phyloP scores from a whole-genome alignment of 2,888 invertebrate genomes.

The Epirrhoe tristata region DNA sequence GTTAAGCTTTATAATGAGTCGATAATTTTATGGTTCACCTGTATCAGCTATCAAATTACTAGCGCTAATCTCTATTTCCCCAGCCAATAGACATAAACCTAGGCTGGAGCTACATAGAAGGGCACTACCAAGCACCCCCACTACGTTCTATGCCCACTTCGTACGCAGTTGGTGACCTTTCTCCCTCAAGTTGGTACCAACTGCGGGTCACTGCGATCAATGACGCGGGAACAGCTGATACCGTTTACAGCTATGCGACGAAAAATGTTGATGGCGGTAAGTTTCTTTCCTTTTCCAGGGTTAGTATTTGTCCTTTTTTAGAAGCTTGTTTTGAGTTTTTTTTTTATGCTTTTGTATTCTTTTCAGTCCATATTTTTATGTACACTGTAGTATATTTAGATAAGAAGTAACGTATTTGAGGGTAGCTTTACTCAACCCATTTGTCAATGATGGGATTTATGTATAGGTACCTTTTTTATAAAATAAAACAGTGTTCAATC shows the following conservation, averaged over 20 bases:
- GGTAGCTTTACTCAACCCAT: too few relatives aligned
- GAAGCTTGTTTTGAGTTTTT: too few relatives aligned
- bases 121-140: slow-evolving; percentile 70
- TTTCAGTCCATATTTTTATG: too few relatives aligned
- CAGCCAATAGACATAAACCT: slow-evolving; percentile 69
- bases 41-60: background rate
- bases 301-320: too few relatives aligned
- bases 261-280: slow-evolving; percentile 86
- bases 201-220: slow-evolving; percentile 87
- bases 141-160: slow-evolving; percentile 71
- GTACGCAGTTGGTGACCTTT: slow-evolving; percentile 82
- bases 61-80: background rate
- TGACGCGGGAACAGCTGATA: slow-evolving; percentile 87
- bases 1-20: too few relatives aligned
- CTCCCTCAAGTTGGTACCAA: slow-evolving; percentile 87
- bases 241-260: slow-evolving; percentile 86
- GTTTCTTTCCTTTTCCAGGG: slow-evolving; percentile 28
- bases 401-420: too few relatives aligned
- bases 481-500: too few relatives aligned
- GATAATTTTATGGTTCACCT: background rate
- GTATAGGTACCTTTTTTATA: too few relatives aligned
- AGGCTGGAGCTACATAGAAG: slow-evolving; percentile 76
- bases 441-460: too few relatives aligned
- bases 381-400: too few relatives aligned
- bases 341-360: too few relatives aligned